Evolutionary conservation across 2,797 vertebrate genomes (phyloP).

Genomic region (Macropus fuliginosus): DNA sequence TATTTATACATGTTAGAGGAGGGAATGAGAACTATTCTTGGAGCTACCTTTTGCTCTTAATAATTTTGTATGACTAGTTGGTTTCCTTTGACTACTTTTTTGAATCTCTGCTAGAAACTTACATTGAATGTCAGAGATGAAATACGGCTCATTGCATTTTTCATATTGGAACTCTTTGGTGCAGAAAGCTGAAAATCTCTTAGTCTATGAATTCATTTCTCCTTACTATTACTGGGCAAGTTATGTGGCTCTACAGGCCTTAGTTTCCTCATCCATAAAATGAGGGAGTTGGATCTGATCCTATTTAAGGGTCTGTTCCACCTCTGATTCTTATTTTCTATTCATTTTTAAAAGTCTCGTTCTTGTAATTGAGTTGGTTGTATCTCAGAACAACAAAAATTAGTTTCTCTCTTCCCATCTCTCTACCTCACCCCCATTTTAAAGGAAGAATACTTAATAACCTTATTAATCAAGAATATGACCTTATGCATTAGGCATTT

Average conservation of each 20-base stretch:
- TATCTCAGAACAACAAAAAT: conserved; percentile 44
- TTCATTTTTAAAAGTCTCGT: conserved; percentile 32
- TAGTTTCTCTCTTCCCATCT: conserved; percentile 18
- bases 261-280: background rate
- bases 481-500: background rate
- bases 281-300: background rate
- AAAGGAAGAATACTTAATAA: conserved; percentile 25
- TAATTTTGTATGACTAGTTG: conserved; percentile 29
- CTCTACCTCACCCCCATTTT: background rate
- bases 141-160: background rate
- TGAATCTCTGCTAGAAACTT: conserved; percentile 19
- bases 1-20: background rate
- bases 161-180: background rate
- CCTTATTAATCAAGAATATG: background rate
- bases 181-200: background rate
- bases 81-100: background rate
- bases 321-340: background rate
- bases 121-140: conserved; percentile 17
- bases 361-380: conserved; percentile 12
- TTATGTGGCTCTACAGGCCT: background rate
- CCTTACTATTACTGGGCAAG: background rate
- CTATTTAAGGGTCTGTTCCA: background rate
- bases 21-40: background rate
- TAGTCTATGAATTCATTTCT: conserved; percentile 45
- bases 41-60: background rate